Evolutionary conservation across 2,797 vertebrate species (phyloP).

Genomic region (Adrianichthys oophorus): DNA sequence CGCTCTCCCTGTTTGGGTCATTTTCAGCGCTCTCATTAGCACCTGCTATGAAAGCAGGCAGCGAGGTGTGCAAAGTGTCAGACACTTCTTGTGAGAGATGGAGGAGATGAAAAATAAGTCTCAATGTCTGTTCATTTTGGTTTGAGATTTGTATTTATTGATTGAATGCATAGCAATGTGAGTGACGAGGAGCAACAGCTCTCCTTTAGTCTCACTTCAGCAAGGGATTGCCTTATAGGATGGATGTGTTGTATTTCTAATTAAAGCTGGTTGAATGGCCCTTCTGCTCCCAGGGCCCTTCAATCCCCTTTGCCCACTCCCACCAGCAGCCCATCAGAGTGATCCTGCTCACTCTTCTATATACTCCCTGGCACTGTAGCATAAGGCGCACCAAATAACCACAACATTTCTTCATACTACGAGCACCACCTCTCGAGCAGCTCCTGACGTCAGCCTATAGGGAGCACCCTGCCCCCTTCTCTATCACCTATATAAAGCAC

Average conservation of each 20-base stretch:
- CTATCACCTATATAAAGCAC: too few relatives aligned
- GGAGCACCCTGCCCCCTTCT: too few relatives aligned
- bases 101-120: conserved; percentile 17
- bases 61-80: conserved; percentile 11
- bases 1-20: conserved; percentile 6
- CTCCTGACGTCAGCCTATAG: too few relatives aligned
- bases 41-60: conserved; percentile 12
- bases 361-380: too few relatives aligned
- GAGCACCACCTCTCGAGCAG: too few relatives aligned
- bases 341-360: too few relatives aligned
- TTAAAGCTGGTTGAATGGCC: too few relatives aligned
- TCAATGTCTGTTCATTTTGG: neutral
- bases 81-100: conserved; percentile 13
- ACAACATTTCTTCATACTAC: too few relatives aligned
- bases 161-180: neutral
- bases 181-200: neutral
- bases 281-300: too few relatives aligned
- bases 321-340: too few relatives aligned
- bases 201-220: neutral
- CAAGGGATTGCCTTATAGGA: neutral
- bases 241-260: neutral
- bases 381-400: too few relatives aligned
- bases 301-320: too few relatives aligned
- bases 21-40: conserved; percentile 12
- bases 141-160: conserved; percentile 4